A percentile compares a stretch with the other conserved stretches of the same genome.
Conservation (phyloP, 2,113 vertebrate genomes). For the Lonchura striata region DNA sequence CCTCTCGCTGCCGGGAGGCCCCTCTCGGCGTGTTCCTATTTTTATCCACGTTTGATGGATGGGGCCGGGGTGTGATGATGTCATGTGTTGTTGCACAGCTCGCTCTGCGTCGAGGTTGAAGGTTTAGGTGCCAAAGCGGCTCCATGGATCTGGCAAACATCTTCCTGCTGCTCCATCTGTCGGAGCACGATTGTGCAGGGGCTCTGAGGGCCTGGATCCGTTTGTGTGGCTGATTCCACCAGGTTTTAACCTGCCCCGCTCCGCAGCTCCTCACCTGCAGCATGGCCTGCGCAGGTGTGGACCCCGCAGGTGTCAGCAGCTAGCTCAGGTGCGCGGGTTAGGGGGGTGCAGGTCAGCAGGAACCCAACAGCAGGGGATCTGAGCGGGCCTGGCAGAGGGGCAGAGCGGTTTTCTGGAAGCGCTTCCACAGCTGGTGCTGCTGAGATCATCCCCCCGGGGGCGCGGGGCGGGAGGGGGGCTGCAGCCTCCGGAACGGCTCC, state of each 20-base stretch:
- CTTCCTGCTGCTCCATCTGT: not conserved
- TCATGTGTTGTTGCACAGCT: not conserved
- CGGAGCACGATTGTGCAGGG: rapidly evolving
- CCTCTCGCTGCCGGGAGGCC: not conserved
- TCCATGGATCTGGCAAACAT: rapidly evolving
- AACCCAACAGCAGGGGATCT: not conserved
- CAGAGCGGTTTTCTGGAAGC: not conserved
- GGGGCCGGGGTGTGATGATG: not conserved
- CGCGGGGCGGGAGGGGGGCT: not conserved
- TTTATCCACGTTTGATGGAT: not conserved
- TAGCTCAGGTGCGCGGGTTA: not conserved
- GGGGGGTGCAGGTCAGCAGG: not conserved
- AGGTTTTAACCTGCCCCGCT: not conserved
- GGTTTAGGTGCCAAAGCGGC: not conserved
- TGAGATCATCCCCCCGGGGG: not conserved
- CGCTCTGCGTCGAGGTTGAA: not conserved
- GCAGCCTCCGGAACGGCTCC: not conserved
- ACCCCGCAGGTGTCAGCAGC: not conserved
- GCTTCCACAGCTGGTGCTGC: too few relatives aligned
- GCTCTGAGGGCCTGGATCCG: not conserved
- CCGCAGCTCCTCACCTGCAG: not conserved
- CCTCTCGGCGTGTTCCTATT: not conserved
- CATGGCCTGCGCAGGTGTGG: too few relatives aligned
- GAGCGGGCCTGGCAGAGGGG: not conserved
- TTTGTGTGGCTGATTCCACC: not conserved